phyloP scores from a whole-genome alignment of 1,140 invertebrate species.

The Diabrotica virgifera region DNA sequence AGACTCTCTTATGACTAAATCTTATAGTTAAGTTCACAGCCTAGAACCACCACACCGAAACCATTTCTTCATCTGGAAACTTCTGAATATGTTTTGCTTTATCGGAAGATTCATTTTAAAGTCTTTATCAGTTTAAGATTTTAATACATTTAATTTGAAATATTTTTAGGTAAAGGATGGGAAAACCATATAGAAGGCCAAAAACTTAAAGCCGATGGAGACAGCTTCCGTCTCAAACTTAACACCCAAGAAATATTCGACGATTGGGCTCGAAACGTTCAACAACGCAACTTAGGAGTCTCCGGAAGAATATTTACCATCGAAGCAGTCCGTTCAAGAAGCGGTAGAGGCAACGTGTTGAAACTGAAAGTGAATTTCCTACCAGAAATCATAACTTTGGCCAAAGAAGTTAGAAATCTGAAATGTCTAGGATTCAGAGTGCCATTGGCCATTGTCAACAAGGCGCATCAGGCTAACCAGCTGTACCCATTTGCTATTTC shows the following conservation, averaged over 20 bases:
- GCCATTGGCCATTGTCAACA: slow-evolving; percentile 96
- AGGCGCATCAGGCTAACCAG: slow-evolving; percentile 97
- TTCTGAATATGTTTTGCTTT: no score
- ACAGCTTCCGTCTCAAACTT: slow-evolving; percentile 93
- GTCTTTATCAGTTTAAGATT: not conserved
- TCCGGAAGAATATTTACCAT: slow-evolving; percentile 93
- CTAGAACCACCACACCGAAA: no score
- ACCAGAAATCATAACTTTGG: slow-evolving; percentile 96
- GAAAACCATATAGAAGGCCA: slow-evolving; percentile 99
- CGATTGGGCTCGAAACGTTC: slow-evolving; percentile 94
- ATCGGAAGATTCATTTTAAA: no score
- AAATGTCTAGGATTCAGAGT: slow-evolving; percentile 96
- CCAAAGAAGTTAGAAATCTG: slow-evolving; percentile 97
- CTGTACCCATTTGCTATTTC: slow-evolving; percentile 99
- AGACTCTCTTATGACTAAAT: no score
- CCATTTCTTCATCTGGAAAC: no score
- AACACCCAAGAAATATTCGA: slow-evolving; percentile 97
- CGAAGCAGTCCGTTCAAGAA: slow-evolving; percentile 78
- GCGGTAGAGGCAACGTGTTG: slow-evolving; percentile 83
- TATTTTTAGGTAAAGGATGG: slow-evolving; percentile 85
- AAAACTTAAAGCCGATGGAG: slow-evolving; percentile 95
- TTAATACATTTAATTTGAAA: not conserved
- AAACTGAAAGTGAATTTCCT: slow-evolving; percentile 96
- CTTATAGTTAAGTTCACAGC: no score
- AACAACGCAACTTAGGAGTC: slow-evolving; percentile 90